A percentile compares a stretch with the other conserved stretches of the same genome.
Conservation (phyloP, 2,888 invertebrate genomes). For the Ptilodon capucinus region DNA sequence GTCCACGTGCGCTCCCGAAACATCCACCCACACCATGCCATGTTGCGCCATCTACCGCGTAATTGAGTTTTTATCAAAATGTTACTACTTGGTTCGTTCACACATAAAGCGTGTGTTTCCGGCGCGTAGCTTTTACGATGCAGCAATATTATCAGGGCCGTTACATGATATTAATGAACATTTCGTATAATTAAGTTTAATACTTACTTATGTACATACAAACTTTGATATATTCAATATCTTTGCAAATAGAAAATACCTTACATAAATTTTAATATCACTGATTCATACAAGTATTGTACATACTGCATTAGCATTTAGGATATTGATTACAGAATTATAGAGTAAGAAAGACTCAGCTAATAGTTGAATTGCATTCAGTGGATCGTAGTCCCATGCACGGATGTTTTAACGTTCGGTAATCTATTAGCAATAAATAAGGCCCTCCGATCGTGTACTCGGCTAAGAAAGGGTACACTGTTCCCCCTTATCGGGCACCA, state of each 20-base stretch:
- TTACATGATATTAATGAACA: slow-evolving; percentile 2
- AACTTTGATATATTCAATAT: not conserved
- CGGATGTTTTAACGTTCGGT: slow-evolving; percentile 65
- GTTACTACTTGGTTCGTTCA: slow-evolving; percentile 21
- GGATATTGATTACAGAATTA: not conserved
- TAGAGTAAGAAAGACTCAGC: not conserved
- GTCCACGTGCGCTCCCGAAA: not conserved
- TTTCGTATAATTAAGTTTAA: not conserved
- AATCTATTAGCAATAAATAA: slow-evolving; percentile 80
- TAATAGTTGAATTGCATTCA: slow-evolving; percentile 40
- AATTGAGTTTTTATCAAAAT: slow-evolving; percentile 24
- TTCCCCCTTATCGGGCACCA: slow-evolving; percentile 76
- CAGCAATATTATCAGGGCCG: slow-evolving; percentile 6
- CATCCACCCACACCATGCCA: slow-evolving; percentile 3
- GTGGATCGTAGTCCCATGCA: slow-evolving; percentile 55
- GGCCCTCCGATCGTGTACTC: slow-evolving; percentile 68
- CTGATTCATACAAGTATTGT: no score
- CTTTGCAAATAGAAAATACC: no score
- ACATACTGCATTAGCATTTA: not conserved
- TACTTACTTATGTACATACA: not conserved
- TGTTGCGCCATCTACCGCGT: slow-evolving; percentile 19
- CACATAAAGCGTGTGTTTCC: slow-evolving; percentile 18
- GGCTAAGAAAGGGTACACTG: slow-evolving; percentile 76
- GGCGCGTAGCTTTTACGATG: slow-evolving; percentile 14
- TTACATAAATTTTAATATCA: no score